Conservation (phyloP, 2,113 vertebrate genomes). For the Leptobrachium ailaonicum region DNA sequence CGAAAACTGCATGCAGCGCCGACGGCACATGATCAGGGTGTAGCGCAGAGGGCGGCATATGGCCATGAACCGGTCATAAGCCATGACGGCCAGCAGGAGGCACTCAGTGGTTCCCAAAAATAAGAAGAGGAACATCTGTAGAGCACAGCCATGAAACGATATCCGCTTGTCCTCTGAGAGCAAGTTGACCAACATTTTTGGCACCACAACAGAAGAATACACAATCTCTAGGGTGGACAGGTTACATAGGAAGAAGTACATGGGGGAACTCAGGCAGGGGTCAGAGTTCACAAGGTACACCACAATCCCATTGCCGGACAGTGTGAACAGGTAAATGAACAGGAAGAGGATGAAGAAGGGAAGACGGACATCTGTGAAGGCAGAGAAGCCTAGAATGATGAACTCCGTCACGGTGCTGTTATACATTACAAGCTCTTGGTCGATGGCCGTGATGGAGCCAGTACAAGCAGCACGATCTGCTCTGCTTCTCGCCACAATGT, state of each 20-base stretch:
- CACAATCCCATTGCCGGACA: not conserved
- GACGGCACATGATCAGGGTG: not conserved
- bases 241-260: slow-evolving; percentile 35
- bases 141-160: slow-evolving; percentile 5
- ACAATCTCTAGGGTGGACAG: slow-evolving; percentile 9
- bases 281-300: not conserved
- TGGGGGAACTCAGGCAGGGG: not conserved
- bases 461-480: no score
- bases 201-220: slow-evolving; percentile 9
- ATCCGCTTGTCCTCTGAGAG: not conserved
- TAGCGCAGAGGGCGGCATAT: slow-evolving; percentile 22
- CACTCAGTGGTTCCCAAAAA: slow-evolving; percentile 11
- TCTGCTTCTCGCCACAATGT: no score
- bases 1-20: not conserved
- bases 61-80: slow-evolving; percentile 7
- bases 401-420: slow-evolving; percentile 4
- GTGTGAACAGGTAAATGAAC: not conserved
- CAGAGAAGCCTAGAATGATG: slow-evolving; percentile 32
- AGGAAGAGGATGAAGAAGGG: slow-evolving; percentile 7
- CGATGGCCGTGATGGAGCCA: no score
- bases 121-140: slow-evolving; percentile 24
- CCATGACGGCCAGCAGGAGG: slow-evolving; percentile 24
- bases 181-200: slow-evolving; percentile 14
- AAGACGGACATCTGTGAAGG: not conserved
- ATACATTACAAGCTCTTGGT: no score